These are phyloP conservation scores for Calameuta filiformis DNA, from an alignment of 2,888 invertebrate species.

Conservation along the genomic window DNA sequence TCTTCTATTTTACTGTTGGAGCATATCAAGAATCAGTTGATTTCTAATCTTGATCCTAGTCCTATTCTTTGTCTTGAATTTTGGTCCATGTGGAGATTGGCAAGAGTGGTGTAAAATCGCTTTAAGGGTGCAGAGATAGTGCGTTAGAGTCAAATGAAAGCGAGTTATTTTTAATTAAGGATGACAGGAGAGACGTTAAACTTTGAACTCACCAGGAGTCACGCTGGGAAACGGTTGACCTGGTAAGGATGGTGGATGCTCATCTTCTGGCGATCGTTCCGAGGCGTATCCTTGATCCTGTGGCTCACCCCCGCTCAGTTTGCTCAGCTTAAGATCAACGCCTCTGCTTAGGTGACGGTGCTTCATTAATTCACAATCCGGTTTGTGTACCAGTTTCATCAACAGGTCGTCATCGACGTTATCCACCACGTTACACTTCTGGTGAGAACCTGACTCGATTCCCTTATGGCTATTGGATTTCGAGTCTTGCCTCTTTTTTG, in stretches of 20 bases:
- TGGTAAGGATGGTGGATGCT: slow-evolving; percentile 76
- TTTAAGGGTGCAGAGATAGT: not conserved
- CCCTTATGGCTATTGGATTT: slow-evolving; percentile 25
- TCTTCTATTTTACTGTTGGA: not conserved
- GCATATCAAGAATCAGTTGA: not conserved
- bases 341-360: slow-evolving; percentile 48
- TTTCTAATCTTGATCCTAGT: no score
- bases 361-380: slow-evolving; percentile 55
- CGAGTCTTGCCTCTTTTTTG: slow-evolving; percentile 44
- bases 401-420: slow-evolving; percentile 42
- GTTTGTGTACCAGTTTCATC: slow-evolving; percentile 54
- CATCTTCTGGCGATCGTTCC: slow-evolving; percentile 82
- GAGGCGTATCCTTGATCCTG: slow-evolving; percentile 81
- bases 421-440: slow-evolving; percentile 23
- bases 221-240: slow-evolving; percentile 74
- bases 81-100: not conserved
- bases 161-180: not conserved
- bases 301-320: slow-evolving; percentile 55
- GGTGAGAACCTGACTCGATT: slow-evolving; percentile 29
- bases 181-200: not conserved
- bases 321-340: slow-evolving; percentile 52
- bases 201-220: slow-evolving; percentile 72
- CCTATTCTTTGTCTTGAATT: not conserved
- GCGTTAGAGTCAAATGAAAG: not conserved
- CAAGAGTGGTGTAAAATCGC: not conserved